Evolutionary conservation across 2,797 vertebrate genomes (phyloP).

Genomic region (Acanthurus lineatus): DNA sequence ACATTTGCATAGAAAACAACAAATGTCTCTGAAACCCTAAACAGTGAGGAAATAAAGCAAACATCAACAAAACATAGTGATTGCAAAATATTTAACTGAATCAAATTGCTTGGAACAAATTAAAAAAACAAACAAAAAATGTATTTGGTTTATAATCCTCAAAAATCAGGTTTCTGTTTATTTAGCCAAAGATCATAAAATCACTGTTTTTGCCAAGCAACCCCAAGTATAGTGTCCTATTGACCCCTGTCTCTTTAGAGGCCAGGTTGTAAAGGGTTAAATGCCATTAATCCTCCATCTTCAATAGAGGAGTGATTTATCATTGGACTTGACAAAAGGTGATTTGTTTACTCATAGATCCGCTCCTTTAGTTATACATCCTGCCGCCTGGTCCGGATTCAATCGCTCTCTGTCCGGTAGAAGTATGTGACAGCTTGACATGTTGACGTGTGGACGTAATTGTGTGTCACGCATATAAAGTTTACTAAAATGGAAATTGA

Average conservation of each 20-base stretch:
- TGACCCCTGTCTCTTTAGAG: conserved; percentile 39
- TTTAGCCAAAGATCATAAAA: not conserved
- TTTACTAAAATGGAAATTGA: conserved; percentile 84
- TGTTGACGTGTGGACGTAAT: conserved; percentile 75
- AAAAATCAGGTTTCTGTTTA: not conserved
- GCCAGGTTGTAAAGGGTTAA: conserved; percentile 67
- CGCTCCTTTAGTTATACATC: conserved; percentile 68
- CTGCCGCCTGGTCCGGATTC: conserved; percentile 56
- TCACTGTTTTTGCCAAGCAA: not conserved
- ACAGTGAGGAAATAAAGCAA: not conserved
- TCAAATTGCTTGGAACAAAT: not conserved
- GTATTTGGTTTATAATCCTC: not conserved
- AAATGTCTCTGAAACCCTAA: not conserved
- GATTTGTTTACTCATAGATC: conserved; percentile 78
- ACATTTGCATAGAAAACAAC: no score
- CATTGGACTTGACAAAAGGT: conserved; percentile 76
- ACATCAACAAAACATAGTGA: no score
- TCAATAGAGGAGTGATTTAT: conserved; percentile 73
- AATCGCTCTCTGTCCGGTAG: conserved; percentile 59
- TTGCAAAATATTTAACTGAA: not conserved
- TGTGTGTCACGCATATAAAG: conserved; percentile 82
- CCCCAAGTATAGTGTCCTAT: conserved; percentile 14
- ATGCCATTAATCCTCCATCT: conserved; percentile 71
- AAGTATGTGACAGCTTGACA: conserved; percentile 74
- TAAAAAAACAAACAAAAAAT: not conserved